Evolutionary conservation across 2,113 vertebrate species (phyloP).

Genomic region (Pseudolaguvia tuberculata): DNA sequence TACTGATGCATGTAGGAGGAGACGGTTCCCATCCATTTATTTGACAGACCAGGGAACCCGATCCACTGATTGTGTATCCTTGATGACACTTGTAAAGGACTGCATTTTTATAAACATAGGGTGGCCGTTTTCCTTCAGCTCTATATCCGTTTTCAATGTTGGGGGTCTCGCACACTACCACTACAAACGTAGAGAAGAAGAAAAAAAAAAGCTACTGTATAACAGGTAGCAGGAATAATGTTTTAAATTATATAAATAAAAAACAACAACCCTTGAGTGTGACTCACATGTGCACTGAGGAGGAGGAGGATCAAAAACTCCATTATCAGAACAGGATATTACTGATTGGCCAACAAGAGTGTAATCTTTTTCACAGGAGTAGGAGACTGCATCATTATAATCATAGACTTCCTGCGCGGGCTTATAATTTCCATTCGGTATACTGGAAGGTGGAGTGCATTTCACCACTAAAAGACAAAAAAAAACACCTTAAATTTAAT

Average conservation of each 20-base stretch:
- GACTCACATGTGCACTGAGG: constrained; percentile 54
- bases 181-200: not conserved
- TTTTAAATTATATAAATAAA: no score
- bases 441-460: not conserved
- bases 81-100: not conserved
- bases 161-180: not conserved
- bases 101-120: not conserved
- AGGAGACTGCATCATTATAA: fast-evolving
- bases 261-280: no score
- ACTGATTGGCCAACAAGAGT: not conserved
- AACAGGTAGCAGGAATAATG: no score
- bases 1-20: constrained; percentile 47
- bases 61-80: constrained; percentile 11
- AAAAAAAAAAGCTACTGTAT: not conserved
- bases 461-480: constrained; percentile 43
- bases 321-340: constrained; percentile 19
- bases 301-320: constrained; percentile 36
- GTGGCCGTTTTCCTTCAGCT: not conserved
- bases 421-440: fast-evolving
- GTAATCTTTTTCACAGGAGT: not conserved
- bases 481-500: not conserved
- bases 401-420: fast-evolving
- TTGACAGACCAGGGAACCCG: not conserved
- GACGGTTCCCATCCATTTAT: constrained; percentile 47
- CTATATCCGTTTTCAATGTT: not conserved